Base-by-base conservation (phyloP, 2,888 invertebrate genomes). In the Charanyca ferruginea region DNA sequence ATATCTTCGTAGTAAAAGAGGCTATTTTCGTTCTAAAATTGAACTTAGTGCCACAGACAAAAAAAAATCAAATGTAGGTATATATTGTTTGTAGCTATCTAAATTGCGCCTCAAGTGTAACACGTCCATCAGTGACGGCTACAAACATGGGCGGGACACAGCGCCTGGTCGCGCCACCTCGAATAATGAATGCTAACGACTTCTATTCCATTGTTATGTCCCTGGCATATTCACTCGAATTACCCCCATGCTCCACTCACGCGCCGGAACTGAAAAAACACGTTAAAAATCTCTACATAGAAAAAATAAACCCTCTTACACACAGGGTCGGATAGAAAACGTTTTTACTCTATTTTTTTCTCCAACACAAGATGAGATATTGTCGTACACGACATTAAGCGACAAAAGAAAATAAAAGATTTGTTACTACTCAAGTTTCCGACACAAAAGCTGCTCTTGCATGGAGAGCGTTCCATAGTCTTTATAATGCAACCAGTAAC, bases 121-220 rank as follows among this genome's bases (percentile, higher is more conserved):
- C 73, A 73, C 83, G 84, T 83, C 77, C 79, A 71, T 83, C 83
- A 84, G 80, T 85, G 85, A 81, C 81, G 74, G 80, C 68, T 71
- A 85, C 89, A 89, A 87, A 88, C 87, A 88, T 81, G 82, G 83
- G 82, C 85, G 83, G 80, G 78, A 66, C 81, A 53, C 79, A 79
- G 52, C 32, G 71, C 62, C 74, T 76, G 80, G 73, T 76, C 80
- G 72, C 72, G 68, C 76, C 76, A 63, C 66, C 81, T 80, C 83
- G 83, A 85, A 89, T 90, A 90, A 90, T 89, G 85, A 89, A 89
- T 88, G 81, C 80, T 79, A 82, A 85, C 73, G 66, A 83, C 80
- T 85, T 81, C 81, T 83, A 80, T 84, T 79, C 87, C 80, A 87
- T 86, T 87, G 84, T 87, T 81, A 83, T 77, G 80, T 67, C 73